Percentiles rank a stretch among this genome's conserved stretches.
These are phyloP conservation scores for Pelobates cultripes DNA, from an alignment of 2,797 vertebrate genomes.

Conservation along the genomic window DNA sequence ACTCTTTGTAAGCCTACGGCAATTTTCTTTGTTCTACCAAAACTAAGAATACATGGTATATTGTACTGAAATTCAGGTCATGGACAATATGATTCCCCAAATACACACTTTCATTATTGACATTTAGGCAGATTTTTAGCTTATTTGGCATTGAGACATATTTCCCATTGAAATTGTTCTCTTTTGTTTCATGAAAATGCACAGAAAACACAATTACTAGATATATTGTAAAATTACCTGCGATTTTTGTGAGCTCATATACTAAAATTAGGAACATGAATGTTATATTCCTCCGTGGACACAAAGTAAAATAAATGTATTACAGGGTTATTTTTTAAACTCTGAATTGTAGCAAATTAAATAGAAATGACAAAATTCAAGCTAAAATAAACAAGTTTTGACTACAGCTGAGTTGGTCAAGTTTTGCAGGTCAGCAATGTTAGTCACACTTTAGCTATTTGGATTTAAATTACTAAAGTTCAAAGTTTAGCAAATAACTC, in stretches of 20 bases:
- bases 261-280: background rate
- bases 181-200: background rate
- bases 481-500: no score
- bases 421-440: no score
- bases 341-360: no score
- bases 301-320: no score
- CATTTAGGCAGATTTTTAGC: constrained; percentile 1
- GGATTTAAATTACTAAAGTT: no score
- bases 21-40: constrained; percentile 48
- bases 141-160: background rate
- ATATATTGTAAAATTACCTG: background rate
- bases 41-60: constrained; percentile 25
- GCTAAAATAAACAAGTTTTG: no score
- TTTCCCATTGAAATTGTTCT: background rate
- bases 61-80: constrained; percentile 45
- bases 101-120: constrained; percentile 33
- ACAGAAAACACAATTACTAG: background rate
- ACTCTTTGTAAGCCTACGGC: constrained; percentile 45
- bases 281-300: no score
- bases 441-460: no score
- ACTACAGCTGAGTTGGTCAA: no score
- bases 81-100: constrained; percentile 26
- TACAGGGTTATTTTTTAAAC: no score
- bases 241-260: background rate
- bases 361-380: no score